Conservation (phyloP, 92 coral and sea anemone species). For the Epizoanthus ramosus region DNA sequence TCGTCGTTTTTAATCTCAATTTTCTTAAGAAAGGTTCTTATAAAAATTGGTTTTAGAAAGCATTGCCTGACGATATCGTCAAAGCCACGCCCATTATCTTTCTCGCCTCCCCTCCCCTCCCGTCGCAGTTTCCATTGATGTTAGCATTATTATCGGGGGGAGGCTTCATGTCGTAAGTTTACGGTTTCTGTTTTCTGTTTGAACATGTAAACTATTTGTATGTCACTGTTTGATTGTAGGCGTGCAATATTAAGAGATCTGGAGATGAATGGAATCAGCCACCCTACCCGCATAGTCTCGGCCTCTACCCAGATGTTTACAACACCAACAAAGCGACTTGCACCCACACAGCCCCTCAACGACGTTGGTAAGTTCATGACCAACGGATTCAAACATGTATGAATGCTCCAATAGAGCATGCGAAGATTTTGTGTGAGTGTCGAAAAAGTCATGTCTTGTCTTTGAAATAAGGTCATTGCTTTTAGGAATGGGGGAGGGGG, state of each 20-base stretch:
- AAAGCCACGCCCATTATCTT: too few relatives aligned
- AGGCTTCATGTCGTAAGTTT: too few relatives aligned
- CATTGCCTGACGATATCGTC: too few relatives aligned
- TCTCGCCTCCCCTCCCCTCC: too few relatives aligned
- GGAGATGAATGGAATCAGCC: conserved; percentile 69
- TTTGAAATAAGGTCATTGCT: too few relatives aligned
- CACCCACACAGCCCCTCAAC: conserved; percentile 74
- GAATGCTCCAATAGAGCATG: neutral
- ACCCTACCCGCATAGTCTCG: conserved; percentile 78
- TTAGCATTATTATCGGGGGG: too few relatives aligned
- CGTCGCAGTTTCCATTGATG: too few relatives aligned
- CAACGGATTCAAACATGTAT: neutral
- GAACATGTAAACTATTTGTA: neutral
- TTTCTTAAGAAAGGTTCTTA: too few relatives aligned
- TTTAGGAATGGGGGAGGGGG: too few relatives aligned
- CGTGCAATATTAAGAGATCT: conserved; percentile 32
- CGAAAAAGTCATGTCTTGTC: neutral
- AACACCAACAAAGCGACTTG: conserved; percentile 85
- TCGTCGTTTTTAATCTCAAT: too few relatives aligned
- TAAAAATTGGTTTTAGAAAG: too few relatives aligned
- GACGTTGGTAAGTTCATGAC: conserved; percentile 75
- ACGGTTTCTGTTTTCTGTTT: too few relatives aligned
- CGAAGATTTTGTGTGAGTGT: neutral
- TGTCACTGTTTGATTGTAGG: conserved; percentile 1
- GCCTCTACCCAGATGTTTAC: conserved; percentile 97